Base-by-base conservation (phyloP, 2,888 invertebrate species). In the Nebria salina region DNA sequence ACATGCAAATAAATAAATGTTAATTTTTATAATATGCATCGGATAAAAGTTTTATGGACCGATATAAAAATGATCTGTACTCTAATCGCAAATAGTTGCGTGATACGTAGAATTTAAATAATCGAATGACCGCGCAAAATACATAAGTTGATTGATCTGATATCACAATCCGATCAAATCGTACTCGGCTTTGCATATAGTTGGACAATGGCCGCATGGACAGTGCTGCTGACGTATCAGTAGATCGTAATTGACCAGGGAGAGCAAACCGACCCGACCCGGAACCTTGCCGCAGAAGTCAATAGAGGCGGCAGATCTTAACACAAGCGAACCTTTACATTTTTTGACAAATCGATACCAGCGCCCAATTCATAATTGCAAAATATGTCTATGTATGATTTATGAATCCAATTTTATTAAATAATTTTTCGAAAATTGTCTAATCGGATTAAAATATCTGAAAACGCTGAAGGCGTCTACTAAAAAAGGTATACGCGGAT, bases 171-270 rank as follows among this genome's bases (percentile, higher is more conserved):
- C 15, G 7, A 66, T 25, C 9, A 2, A 34, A 34, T 34, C 34
- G 34, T 34, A 34, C 5, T 4, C 34, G 5, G 34, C 34, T 34
- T 34, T 34, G 34, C 34, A 34, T 34, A 34, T 34, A 5, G 66
- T 66, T 66, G 66, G 66, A 66, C 66, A 66, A 66, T 66, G 66
- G 66, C 25, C 13, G 65, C 13, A 65, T 65, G 15, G 13, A 66
- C 66, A 25, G 66, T 13, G 66, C n/a, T 66, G 66, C 66, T 66
- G 66, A 66, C 66, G 25, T 66, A 66, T 66, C 66, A 66, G 66
- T 66, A 66, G 66, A n/a, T 66, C 66, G 15, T 66, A 66, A 66
- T 13, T 66, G 66, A 25, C 66, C 66, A 66, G 7, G 66, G 66
- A 66, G 15, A 20, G 15, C 66, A n/a, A 25, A 66, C 15, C 66